A percentile compares a stretch with the other conserved stretches of the same genome.
phyloP scores from a whole-genome alignment of 2,797 vertebrate genomes.

The Sebastes diaconus region DNA sequence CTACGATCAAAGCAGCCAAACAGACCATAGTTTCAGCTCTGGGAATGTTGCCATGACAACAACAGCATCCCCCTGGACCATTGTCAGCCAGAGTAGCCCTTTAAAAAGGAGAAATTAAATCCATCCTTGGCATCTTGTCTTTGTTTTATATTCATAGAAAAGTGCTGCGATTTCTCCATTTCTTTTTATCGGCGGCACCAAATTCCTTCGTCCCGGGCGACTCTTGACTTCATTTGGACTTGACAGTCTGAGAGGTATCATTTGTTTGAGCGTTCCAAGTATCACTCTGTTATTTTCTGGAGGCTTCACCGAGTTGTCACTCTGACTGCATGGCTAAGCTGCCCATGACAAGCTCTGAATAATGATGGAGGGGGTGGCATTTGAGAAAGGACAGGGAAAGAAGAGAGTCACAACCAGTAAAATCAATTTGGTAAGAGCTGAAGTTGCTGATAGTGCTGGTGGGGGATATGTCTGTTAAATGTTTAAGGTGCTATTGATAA shows the following conservation, averaged over 20 bases:
- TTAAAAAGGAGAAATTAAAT: not conserved
- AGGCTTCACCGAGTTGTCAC: slow-evolving; percentile 31
- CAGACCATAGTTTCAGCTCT: slow-evolving; percentile 5
- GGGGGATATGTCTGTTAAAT: too few relatives aligned
- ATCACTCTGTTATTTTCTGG: slow-evolving; percentile 28
- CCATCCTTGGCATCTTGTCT: not conserved
- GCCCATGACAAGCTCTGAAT: not conserved
- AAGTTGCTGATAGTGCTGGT: not conserved
- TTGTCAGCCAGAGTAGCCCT: not conserved
- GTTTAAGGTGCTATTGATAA: too few relatives aligned
- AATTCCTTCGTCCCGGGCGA: not conserved
- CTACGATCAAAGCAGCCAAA: not conserved
- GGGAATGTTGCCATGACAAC: slow-evolving; percentile 34
- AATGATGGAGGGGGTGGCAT: not conserved
- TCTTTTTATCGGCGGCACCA: not conserved
- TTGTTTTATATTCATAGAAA: slow-evolving; percentile 30
- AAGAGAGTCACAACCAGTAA: not conserved
- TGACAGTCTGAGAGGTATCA: not conserved
- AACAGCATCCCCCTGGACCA: not conserved
- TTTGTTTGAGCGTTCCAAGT: not conserved
- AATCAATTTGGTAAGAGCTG: not conserved
- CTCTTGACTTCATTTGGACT: slow-evolving; percentile 12
- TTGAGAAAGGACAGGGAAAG: not conserved
- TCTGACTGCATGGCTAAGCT: slow-evolving; percentile 4
- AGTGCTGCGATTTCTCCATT: not conserved